Base-by-base conservation (phyloP, 2,113 vertebrate species). In the Callipepla californica region DNA sequence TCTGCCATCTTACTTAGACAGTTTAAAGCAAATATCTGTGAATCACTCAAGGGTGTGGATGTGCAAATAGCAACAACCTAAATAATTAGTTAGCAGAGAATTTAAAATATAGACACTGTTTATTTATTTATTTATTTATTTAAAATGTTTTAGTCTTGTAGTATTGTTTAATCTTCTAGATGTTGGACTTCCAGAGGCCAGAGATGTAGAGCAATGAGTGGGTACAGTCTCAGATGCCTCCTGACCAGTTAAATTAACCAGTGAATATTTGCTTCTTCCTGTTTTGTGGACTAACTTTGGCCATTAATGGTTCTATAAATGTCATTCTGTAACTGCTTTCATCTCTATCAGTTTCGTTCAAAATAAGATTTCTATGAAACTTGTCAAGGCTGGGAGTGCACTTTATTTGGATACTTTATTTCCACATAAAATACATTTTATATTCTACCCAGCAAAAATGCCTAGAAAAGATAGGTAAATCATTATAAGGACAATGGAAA, bases 271-370 rank as follows among this genome's bases (percentile, higher is more conserved):
- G 11, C 61, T 62, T 91, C 65, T 89, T 93, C 42, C 32, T 63
- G 20, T 69, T 85, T 90, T 53, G 74, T 80, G 59, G 95, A 85
- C 65, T 77, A 91, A 73, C 82, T 40, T 87, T 93, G 74, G 40
- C 76, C 82, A 34, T 59, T 48, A 42, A 26, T 53, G 3, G 7
- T 87, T 82, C 42, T 76, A 85, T 66, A 85, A 93, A 83, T 66
- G 70, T 7, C 83, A 14, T 67, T 85, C 42, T 83, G 38, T 66
- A 87, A 69, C 42, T 67, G 36, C 32, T 91, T 66, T 57, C 30
- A 40, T 85, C 40, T 79, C 53, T 69, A 67, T 53, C 26, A 53
- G 20, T 69, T 77, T 88, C 22, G 8, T 86, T 90, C 66, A 90
- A 83, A 84, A 65, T 28, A 78, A 23, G 17, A 32, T 72, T 84